Percentiles rank a stretch among this genome's conserved stretches.
phyloP scores from a whole-genome alignment of 2,113 vertebrate genomes.

The Gnathonemus longibarbis region DNA sequence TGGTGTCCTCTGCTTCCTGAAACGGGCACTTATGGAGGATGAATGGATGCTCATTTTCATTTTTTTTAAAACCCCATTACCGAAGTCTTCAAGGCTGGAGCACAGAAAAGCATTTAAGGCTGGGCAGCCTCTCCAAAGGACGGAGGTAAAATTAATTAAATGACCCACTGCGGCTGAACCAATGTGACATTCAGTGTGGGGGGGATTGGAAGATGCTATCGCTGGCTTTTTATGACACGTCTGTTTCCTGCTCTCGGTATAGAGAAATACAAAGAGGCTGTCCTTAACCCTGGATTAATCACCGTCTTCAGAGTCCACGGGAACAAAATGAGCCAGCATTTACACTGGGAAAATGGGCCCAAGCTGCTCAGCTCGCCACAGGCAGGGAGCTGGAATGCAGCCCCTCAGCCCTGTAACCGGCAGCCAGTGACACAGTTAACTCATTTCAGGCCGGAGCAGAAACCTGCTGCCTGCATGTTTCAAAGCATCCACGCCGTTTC shows the following conservation, averaged over 20 bases:
- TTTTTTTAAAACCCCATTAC: not conserved
- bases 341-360: not conserved
- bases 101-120: not conserved
- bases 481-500: not conserved
- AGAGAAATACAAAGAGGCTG: not conserved
- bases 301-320: not conserved
- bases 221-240: not conserved
- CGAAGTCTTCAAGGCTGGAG: not conserved
- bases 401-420: not conserved
- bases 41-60: not conserved
- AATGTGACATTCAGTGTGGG: not conserved
- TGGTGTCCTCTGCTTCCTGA: not conserved
- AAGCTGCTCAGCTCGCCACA: not conserved
- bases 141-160: not conserved
- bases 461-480: not conserved
- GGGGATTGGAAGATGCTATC: not conserved
- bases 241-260: not conserved
- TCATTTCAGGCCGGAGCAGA: not conserved
- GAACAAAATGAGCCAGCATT: not conserved
- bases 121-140: not conserved
- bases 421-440: not conserved
- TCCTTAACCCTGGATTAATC: not conserved
- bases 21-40: not conserved
- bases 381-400: not conserved
- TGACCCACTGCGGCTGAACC: not conserved